A percentile compares a stretch with the other conserved stretches of the same genome.
phyloP scores from a whole-genome alignment of 2,888 invertebrate genomes.

The Ellobium chinense region DNA sequence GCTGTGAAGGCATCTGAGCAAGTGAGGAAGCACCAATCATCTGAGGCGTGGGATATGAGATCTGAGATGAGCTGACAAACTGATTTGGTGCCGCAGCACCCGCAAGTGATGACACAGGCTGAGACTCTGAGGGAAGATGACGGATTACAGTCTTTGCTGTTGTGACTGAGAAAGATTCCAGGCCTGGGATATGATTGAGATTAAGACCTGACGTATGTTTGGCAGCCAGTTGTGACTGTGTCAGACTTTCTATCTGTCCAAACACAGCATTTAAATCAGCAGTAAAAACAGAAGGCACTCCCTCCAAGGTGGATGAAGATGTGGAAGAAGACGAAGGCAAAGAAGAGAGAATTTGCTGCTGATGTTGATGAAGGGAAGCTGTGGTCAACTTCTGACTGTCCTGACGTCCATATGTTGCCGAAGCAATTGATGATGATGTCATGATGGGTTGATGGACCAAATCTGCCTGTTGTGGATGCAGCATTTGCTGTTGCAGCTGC shows the following conservation, averaged over 20 bases:
- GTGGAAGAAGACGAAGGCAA: not conserved
- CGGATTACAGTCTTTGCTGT: slow-evolving; percentile 38
- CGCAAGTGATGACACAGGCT: not conserved
- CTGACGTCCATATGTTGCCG: not conserved
- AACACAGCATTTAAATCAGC: slow-evolving; percentile 42
- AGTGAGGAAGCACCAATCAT: not conserved
- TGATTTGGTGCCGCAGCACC: not conserved
- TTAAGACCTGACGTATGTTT: slow-evolving; percentile 17
- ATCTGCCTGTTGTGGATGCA: slow-evolving; percentile 14
- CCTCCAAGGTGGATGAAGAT: slow-evolving; percentile 7
- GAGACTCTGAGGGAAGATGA: slow-evolving; percentile 25
- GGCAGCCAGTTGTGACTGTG: slow-evolving; percentile 32
- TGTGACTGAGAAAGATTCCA: slow-evolving; percentile 13
- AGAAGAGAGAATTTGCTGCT: not conserved
- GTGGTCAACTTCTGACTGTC: slow-evolving; percentile 23
- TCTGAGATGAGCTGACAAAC: not conserved
- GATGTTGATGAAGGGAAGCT: not conserved
- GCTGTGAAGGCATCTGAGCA: not conserved
- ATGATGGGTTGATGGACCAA: slow-evolving; percentile 4
- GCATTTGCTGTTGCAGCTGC: slow-evolving; percentile 14
- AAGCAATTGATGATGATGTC: not conserved
- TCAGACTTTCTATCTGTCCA: slow-evolving; percentile 34
- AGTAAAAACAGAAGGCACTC: slow-evolving; percentile 29
- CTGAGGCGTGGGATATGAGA: not conserved
- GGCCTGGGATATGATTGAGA: slow-evolving; percentile 28